These are phyloP conservation scores for Palythoa grandis DNA, from an alignment of 92 coral and sea anemone species.

Conservation along the genomic window DNA sequence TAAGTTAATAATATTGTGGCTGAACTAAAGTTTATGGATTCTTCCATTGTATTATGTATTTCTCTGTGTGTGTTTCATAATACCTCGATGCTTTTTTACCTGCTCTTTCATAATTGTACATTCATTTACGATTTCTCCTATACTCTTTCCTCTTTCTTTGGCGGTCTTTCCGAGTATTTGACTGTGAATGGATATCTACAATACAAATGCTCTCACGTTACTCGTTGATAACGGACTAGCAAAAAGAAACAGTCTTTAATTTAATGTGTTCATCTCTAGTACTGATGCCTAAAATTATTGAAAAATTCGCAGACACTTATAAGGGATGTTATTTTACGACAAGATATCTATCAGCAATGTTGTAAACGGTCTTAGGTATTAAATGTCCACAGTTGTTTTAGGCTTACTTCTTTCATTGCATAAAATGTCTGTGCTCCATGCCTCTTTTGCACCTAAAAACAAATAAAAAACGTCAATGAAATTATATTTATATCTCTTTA, in stretches of 20 bases:
- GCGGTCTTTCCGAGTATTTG: slow-evolving; percentile 96
- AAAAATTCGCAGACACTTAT: too few relatives aligned
- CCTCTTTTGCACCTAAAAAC: slow-evolving; percentile 84
- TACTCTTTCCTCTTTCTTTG: slow-evolving; percentile 92
- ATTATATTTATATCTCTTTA: not conserved
- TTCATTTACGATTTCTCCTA: slow-evolving; percentile 93
- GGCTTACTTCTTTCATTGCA: slow-evolving; percentile 94
- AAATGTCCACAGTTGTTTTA: too few relatives aligned
- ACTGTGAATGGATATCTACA: slow-evolving; percentile 80
- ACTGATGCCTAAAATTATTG: too few relatives aligned
- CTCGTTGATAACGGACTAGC: not conserved
- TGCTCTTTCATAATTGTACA: slow-evolving; percentile 95
- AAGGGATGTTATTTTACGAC: too few relatives aligned
- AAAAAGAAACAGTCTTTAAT: not conserved
- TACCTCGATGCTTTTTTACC: slow-evolving; percentile 46
- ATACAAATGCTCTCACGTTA: not conserved
- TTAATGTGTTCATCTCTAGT: too few relatives aligned
- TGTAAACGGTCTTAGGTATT: too few relatives aligned
- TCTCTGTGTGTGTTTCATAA: too few relatives aligned
- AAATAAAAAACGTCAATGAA: not conserved
- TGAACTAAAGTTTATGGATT: too few relatives aligned
- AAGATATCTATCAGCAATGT: too few relatives aligned
- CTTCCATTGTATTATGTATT: too few relatives aligned
- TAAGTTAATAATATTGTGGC: too few relatives aligned
- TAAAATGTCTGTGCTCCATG: slow-evolving; percentile 87